Base-by-base conservation (phyloP, 2,797 vertebrate genomes). In the Semaprochilodus insignis region DNA sequence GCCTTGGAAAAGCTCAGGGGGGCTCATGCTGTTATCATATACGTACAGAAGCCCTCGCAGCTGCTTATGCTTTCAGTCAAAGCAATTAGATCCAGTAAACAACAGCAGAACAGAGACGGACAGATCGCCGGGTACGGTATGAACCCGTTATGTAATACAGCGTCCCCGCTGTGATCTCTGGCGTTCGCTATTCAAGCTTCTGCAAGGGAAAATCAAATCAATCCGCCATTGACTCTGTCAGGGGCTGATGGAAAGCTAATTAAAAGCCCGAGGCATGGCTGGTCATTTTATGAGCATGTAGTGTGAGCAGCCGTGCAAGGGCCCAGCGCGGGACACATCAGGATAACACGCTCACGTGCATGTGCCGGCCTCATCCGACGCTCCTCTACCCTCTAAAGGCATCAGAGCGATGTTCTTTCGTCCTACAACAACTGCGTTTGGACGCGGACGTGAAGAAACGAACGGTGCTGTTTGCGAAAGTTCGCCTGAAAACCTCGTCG, bases 181-280 rank as follows among this genome's bases (percentile, higher is more conserved):
- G 71, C 73, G 76, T 89, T 90, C 76, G 89, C 81, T 57, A 67
- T 74, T 74, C 66, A 80, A 85, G 90, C 89, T 92, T 91, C 92
- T 91, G 91, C 74, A 87, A 93, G 92, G 92, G 94, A 92, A 94
- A 94, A 94, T 93, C 90, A 88, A 92, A 95, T 95, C 94, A 91
- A 93, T 95, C 89, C 80, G 77, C 81, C 91, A 94, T 95, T 89
- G 94, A 94, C 92, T 92, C 90, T 91, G 90, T 89, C 91, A 91
- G 88, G 90, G 90, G 69, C 81, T 81, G 89, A 93, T 95, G 94
- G 94, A 94, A 94, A 94, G 89, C 91, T 95, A 94, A 95, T 95
- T 94, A 94, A 93, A 94, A 82, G 85, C 91, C 94, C 87, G 75
- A 77, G 93, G 93, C 92, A 86, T 51, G 89, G 84, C 91, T 92